Evolutionary conservation across 2,113 vertebrate genomes (phyloP).

Genomic region (Salvelinus namaycush): DNA sequence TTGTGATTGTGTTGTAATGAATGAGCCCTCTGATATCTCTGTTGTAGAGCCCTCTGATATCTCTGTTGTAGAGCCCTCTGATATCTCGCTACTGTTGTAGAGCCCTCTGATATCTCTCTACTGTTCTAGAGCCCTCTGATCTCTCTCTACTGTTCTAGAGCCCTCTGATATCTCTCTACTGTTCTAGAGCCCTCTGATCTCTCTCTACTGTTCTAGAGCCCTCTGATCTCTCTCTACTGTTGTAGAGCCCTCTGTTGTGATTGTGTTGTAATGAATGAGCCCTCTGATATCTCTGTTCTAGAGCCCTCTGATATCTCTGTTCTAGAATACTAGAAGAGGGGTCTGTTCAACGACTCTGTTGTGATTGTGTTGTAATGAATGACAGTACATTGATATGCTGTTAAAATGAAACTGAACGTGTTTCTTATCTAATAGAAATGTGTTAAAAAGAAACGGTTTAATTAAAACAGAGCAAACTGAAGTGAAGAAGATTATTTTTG

Average conservation of each 20-base stretch:
- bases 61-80: too few species aligned
- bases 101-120: too few species aligned
- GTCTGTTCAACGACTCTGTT: not conserved
- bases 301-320: not conserved
- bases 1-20: too few species aligned
- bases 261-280: too few species aligned
- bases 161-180: not conserved
- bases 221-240: slow-evolving; percentile 7
- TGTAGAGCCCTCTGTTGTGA: too few species aligned
- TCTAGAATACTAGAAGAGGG: not conserved
- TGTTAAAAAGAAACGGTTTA: not conserved
- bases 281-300: slow-evolving; percentile 1
- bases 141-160: too few species aligned
- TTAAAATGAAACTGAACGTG: not conserved
- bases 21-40: not conserved
- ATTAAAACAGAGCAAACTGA: too few species aligned
- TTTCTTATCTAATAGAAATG: not conserved
- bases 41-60: not conserved
- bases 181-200: not conserved
- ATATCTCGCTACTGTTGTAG: too few species aligned
- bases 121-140: too few species aligned
- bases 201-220: slow-evolving; percentile 9
- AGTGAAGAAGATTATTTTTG: not conserved
- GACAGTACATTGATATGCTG: not conserved
- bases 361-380: not conserved